Evolutionary conservation across 2,888 invertebrate species (phyloP), one percentile per base, ranked within the genome.

Genomic region (Dicyrtomina minuta): DNA sequence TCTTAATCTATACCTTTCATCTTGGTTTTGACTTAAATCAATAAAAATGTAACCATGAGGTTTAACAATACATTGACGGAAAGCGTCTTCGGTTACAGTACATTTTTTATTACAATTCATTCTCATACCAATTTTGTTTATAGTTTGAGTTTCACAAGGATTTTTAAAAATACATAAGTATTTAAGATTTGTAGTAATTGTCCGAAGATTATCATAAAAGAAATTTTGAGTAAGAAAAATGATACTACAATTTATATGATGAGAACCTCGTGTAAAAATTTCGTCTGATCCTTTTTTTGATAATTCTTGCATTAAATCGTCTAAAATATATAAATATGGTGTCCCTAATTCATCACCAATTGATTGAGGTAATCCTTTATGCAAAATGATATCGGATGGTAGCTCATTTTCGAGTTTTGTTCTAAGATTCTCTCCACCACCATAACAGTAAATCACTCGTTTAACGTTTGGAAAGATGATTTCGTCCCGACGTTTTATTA

Each of bases 21-120:
- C 33, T 70, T 74, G 74, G 6, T 62, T 17, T 53, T 74, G 75
- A 13, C 53, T 24, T 26, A 67, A 68, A 43, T 76, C 76, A 13
- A 76, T 58, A 27, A 76, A 69, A 4, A 75, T 12, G 55, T 76
- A 75, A 15, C 71, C 71, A 68, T 74, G 72, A 8, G 43, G 22
- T 55, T 27, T 61, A 49, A 65, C 65, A 12, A 49, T 33, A 41
- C 73, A 73, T n/a, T 72, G 51, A 0, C 13, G 6, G 53, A 43
- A 74, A 8, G 76, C 76, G 24, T 44, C 39, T 41, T 73, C 67
- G 0, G 73, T 24, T 5, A 33, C 2, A 1, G 15, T 24, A 22
- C 51, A 46, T 33, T 49, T 62, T 41, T 70, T 72, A 27, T 71
- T 70, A 1, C 67, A 46, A 55, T 74, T 74, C 74, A 75, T 76